Base-by-base conservation (phyloP, 92 coral and sea anemone species). In the Epizoanthus scotinus region DNA sequence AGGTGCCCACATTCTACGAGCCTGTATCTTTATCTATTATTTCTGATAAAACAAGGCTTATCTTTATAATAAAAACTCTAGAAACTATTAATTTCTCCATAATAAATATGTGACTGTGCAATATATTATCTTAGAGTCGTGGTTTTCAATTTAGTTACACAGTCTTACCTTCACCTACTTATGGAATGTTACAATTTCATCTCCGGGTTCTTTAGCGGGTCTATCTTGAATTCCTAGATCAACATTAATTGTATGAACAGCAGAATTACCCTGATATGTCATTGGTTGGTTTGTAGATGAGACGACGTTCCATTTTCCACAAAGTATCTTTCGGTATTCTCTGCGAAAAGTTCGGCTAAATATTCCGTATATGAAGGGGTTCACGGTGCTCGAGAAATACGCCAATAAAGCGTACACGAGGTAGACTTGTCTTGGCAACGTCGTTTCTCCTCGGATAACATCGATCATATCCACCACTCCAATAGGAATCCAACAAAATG, bases 291-390 rank as follows among this genome's bases (percentile, higher is more conserved):
- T 74, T 58, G 15, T 17, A 19, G 80, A 58, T 3, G 67, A 58
- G 7, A 74, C 67, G 17, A 3, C 19, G 24, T 74, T 74, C 53
- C 80, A 53, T 19, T 36, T 21, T 7, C 80, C 80, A 29, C 67
- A 75, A 20, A 75, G 21, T 3, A 74, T 54, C 21, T 57, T 57
- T 22, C 56, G 54, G 67, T 86, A 91, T 71, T 88, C 95, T 62
- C 83, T 67, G 55, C 93, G 83, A n/a, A 91, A 91, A 19, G 88
- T 66, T 58, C 85, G 84, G 52, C 88, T 91, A 34, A 83, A 78
- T 22, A 85, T 85, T 8, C 91, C 96, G 63, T 89, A 91, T n/a
- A 91, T 91, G 26, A 91, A 79, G 2, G 96, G 93, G 59, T 91
- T 89, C 9, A 86, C 75, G 6, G 87, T 62, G 63, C 93, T 84